Evolutionary conservation across 2,888 invertebrate species (phyloP).

Genomic region (Ormyrus labotus): DNA sequence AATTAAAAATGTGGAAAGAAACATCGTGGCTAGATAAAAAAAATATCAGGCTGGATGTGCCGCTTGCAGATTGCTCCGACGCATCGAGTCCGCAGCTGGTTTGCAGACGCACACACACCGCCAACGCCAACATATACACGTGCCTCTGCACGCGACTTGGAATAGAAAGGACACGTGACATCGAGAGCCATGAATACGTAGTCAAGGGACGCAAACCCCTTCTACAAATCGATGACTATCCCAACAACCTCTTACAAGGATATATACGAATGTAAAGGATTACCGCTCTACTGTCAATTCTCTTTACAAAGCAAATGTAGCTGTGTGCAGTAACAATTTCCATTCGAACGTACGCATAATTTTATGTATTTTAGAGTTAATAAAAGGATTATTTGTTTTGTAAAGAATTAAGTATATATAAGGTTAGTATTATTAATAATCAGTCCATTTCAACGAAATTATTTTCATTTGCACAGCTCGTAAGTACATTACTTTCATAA

Average conservation of each 20-base stretch:
- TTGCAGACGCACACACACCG: not conserved
- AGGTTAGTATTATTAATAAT: too few relatives aligned
- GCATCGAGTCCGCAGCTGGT: conserved; percentile 14
- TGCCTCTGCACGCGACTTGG: conserved; percentile 60
- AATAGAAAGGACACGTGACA: conserved; percentile 71
- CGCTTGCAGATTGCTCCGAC: conserved; percentile 14
- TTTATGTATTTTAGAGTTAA: conserved; percentile 13
- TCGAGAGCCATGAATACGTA: conserved; percentile 67
- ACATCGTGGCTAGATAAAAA: not conserved
- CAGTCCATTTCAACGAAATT: too few relatives aligned
- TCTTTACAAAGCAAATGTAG: not conserved
- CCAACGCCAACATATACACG: not conserved
- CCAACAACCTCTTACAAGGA: conserved; percentile 43
- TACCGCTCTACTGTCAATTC: conserved; percentile 1
- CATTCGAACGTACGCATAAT: not conserved
- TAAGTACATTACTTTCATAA: too few relatives aligned
- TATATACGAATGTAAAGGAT: conserved; percentile 16
- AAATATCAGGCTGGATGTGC: conserved; percentile 15
- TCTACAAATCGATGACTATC: conserved; percentile 67
- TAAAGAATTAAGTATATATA: too few relatives aligned
- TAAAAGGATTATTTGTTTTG: too few relatives aligned
- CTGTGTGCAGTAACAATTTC: not conserved
- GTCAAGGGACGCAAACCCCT: conserved; percentile 64
- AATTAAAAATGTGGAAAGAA: not conserved
- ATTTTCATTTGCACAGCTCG: too few relatives aligned